Percentiles rank a stretch among this genome's conserved stretches.
phyloP scores from a whole-genome alignment of 2,888 invertebrate species.

The Cacoxenus indagator region DNA sequence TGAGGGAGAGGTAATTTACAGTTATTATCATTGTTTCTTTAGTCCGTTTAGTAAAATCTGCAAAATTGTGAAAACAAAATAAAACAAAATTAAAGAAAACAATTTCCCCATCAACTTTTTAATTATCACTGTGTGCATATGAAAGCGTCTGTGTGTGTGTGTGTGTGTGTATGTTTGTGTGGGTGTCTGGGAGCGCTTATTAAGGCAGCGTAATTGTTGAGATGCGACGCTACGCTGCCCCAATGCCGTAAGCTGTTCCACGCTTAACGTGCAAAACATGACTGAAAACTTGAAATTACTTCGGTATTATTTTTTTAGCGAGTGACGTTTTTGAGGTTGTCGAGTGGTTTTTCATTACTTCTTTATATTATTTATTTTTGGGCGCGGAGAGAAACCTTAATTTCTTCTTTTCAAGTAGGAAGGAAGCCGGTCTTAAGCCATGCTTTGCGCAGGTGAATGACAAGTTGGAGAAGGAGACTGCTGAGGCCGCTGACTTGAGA shows the following conservation, averaged over 20 bases:
- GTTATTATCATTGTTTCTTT: background rate
- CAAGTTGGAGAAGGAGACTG: no score
- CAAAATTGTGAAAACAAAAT: background rate
- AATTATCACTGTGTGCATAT: background rate
- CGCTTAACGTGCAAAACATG: conserved; percentile 13
- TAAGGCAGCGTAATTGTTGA: background rate
- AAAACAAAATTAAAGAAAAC: background rate
- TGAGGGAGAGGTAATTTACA: no score
- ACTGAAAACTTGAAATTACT: conserved; percentile 17
- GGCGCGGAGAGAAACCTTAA: no score
- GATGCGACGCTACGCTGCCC: background rate
- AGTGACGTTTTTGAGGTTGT: background rate
- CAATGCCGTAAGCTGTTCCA: background rate
- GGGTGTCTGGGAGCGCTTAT: background rate
- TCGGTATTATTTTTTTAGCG: background rate
- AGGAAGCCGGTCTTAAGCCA: no score
- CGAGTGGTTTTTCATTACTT: background rate
- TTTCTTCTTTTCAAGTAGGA: no score
- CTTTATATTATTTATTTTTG: background rate
- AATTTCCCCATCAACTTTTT: background rate
- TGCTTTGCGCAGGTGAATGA: no score
- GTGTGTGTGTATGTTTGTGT: background rate
- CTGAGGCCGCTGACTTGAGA: no score
- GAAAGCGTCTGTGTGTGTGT: background rate
- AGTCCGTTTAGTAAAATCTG: background rate